phyloP scores from a whole-genome alignment of 2,113 vertebrate genomes.

The Tylochromis polylepis region DNA sequence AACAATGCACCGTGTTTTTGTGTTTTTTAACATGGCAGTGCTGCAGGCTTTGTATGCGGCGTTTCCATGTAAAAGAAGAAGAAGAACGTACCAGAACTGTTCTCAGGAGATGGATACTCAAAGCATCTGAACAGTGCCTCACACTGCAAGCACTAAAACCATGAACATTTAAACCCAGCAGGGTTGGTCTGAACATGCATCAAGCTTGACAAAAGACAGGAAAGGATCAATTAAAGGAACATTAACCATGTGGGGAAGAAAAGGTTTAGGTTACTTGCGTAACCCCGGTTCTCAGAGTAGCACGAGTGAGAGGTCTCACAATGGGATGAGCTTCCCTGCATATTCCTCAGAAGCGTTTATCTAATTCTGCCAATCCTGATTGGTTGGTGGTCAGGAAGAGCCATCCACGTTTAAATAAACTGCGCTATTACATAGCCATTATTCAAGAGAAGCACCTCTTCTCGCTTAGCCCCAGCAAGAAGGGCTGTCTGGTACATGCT shows the following conservation, averaged over 20 bases:
- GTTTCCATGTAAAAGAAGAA: neutral
- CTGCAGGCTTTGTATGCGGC: neutral
- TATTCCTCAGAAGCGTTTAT: neutral
- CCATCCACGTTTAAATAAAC: neutral
- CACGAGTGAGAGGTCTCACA: neutral
- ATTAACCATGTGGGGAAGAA: neutral
- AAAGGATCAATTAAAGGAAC: neutral
- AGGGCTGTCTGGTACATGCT: neutral
- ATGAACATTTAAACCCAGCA: neutral
- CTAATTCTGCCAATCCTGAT: neutral
- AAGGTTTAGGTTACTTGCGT: neutral
- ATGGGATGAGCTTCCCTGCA: neutral
- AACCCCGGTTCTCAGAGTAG: neutral
- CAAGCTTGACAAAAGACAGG: neutral
- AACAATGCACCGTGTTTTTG: neutral
- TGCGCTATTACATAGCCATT: neutral
- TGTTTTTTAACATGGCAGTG: neutral
- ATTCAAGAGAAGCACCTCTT: neutral
- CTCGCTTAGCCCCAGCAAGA: neutral
- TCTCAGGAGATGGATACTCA: neutral
- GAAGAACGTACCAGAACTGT: neutral
- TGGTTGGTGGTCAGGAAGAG: neutral
- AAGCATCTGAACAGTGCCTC: neutral
- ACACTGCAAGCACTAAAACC: neutral
- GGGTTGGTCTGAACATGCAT: neutral